Percentiles rank a stretch among this genome's conserved stretches.
Conservation (phyloP, 2,888 invertebrate species). For the Dynastes maya region DNA sequence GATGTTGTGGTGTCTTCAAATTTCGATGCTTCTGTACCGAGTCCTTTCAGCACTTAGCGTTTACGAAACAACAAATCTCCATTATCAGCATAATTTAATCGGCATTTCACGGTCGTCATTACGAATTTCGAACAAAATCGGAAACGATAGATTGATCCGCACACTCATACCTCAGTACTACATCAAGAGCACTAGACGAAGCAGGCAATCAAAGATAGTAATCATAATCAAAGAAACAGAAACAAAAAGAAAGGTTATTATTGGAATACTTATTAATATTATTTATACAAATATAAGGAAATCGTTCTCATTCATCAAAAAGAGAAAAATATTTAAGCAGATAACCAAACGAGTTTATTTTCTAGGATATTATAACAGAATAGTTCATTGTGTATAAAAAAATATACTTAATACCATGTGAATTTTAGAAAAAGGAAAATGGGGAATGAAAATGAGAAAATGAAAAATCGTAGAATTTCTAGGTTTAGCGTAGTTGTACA, state of each 20-base stretch:
- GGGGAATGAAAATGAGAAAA: conserved; percentile 37
- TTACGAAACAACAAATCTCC: conserved; percentile 49
- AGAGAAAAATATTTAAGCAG: conserved; percentile 36
- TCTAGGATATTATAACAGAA: conserved; percentile 39
- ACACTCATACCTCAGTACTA: conserved; percentile 45
- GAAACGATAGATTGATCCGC: conserved; percentile 31
- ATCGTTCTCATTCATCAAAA: conserved; percentile 37
- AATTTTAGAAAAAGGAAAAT: conserved; percentile 29
- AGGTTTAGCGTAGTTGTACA: conserved; percentile 55
- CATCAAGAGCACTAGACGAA: conserved; percentile 44
- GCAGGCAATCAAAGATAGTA: conserved; percentile 66
- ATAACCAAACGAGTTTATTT: conserved; percentile 44
- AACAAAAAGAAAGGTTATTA: conserved; percentile 34
- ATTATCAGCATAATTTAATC: conserved; percentile 15
- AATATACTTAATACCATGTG: conserved; percentile 45
- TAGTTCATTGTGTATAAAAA: conserved; percentile 46
- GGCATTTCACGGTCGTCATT: conserved; percentile 22
- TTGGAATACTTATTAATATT: conserved; percentile 38
- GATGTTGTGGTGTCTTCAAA: conserved; percentile 59
- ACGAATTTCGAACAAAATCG: conserved; percentile 21
- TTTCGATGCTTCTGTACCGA: conserved; percentile 66
- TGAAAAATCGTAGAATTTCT: conserved; percentile 47
- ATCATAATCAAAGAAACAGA: conserved; percentile 54
- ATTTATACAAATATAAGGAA: conserved; percentile 32
- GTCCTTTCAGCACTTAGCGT: conserved; percentile 68